Conservation (phyloP, 1,140 invertebrate species). For the Oncopodura yosiiana region DNA sequence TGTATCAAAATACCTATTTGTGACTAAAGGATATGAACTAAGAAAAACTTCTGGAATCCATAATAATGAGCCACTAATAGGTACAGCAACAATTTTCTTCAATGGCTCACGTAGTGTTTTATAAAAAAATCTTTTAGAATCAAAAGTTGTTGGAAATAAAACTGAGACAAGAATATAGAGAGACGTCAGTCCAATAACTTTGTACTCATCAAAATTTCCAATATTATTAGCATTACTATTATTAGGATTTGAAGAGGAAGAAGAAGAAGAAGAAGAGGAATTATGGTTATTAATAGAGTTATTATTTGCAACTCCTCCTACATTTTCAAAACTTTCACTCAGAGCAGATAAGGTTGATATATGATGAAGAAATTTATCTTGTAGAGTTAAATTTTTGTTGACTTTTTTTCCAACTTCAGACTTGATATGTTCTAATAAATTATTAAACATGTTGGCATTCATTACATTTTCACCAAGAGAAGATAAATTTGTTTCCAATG, state of each 20-base stretch:
- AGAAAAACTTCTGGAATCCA: slow-evolving; percentile 62
- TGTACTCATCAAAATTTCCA: slow-evolving; percentile 27
- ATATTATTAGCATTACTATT: no score
- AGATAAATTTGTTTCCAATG: slow-evolving; percentile 56
- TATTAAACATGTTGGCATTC: slow-evolving; percentile 54
- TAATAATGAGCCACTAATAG: slow-evolving; percentile 60
- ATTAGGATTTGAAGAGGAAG: no score
- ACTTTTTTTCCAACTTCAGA: slow-evolving; percentile 12
- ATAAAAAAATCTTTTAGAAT: slow-evolving; percentile 22
- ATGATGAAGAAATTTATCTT: slow-evolving; percentile 22
- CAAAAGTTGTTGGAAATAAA: slow-evolving; percentile 19
- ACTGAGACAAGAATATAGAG: slow-evolving; percentile 18
- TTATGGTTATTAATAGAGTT: no score
- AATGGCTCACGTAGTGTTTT: slow-evolving; percentile 27
- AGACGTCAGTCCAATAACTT: slow-evolving; percentile 33
- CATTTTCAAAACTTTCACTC: slow-evolving; percentile 29
- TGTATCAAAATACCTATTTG: slow-evolving; percentile 51
- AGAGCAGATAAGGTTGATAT: slow-evolving; percentile 23
- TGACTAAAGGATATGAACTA: slow-evolving; percentile 50
- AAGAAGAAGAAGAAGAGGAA: no score
- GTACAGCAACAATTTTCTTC: slow-evolving; percentile 54
- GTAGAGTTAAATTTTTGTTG: slow-evolving; percentile 5
- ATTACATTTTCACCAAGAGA: slow-evolving; percentile 53
- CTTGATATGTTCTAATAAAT: slow-evolving; percentile 36
- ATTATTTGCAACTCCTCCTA: slow-evolving; percentile 24